Conservation (phyloP, 2,113 vertebrate genomes). For the Brienomyrus longianalis region DNA sequence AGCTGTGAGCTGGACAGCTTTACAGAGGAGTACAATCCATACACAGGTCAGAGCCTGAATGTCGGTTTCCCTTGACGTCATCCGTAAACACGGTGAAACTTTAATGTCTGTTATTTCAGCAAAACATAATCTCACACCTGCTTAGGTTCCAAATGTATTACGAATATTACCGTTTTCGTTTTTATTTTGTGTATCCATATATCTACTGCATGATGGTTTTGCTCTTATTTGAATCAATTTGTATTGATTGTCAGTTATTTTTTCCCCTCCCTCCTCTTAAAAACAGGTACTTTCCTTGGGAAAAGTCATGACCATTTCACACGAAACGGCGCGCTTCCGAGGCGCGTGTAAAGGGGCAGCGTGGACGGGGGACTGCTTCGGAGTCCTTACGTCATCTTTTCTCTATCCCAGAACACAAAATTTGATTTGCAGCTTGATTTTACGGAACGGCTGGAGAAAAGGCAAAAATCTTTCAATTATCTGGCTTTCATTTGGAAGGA, state of each 20-base stretch:
- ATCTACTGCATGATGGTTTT: neutral
- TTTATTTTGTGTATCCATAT: neutral
- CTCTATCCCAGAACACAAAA: constrained; percentile 44
- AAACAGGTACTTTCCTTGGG: neutral
- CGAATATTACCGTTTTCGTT: neutral
- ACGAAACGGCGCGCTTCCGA: neutral
- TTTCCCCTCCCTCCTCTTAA: neutral
- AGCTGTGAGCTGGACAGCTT: too few species aligned
- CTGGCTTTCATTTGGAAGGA: constrained; percentile 24
- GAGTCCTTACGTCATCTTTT: constrained; percentile 57
- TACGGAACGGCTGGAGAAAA: constrained; percentile 51
- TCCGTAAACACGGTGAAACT: neutral
- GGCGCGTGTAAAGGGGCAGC: neutral
- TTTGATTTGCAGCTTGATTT: constrained; percentile 74
- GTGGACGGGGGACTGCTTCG: constrained; percentile 37
- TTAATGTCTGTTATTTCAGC: neutral
- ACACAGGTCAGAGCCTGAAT: neutral
- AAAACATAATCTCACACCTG: neutral
- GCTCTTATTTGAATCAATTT: neutral
- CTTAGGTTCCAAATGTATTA: neutral
- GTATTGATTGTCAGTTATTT: neutral
- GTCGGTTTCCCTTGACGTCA: neutral
- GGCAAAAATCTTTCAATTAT: constrained; percentile 30
- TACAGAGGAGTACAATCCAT: too few species aligned
- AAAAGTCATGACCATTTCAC: neutral